Base-by-base conservation (phyloP, 1,140 invertebrate genomes). In the Drosophila lacertosa region DNA sequence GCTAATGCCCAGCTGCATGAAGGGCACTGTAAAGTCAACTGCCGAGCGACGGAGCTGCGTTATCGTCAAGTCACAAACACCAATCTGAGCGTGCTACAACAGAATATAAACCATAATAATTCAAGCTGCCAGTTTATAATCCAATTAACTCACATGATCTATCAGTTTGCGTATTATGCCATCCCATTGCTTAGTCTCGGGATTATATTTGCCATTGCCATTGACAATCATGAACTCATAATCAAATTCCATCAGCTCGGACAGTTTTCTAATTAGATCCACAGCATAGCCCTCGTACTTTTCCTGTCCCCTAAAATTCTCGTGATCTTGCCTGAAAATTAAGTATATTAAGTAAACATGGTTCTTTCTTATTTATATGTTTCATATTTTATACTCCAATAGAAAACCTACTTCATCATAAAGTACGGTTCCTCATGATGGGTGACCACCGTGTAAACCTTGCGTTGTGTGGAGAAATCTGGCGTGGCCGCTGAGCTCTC, bases 11-110 rank as follows among this genome's bases (percentile, higher is more conserved):
- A 97, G 80, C 74, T 96, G 96, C 97, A 98, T 98, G 76, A 98
- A 98, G 0, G 97, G 97, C 89, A 96, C 95, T 0, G 96, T 97
- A 81, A 98, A 98, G 86, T 98, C 97, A 0, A 98, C 96, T 1
- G 94, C 96, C 59, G 93, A 93, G 62, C 96, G 94, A 7, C 97
- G 92, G 33, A 96, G 94, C 53, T 95, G 96, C 0, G 97, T 98
- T 26, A 98, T 98, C 0, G 97, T 98, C 29, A 98, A 90, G 90
- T 98, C 97, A 63, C 95, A 97, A 40, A 98, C 94, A 0, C 96
- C 97, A 18, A 98, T 92, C 92, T 98, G 97, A 3, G 97, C 97
- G 92, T 95, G 95, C 95, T 97, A 90, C 39, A 35, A 37, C 10
- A 6, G 4, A 50, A 50, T 40, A 24, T 26, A 47, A 20, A 51